Evolutionary conservation across 2,113 vertebrate genomes (phyloP).

Genomic region (Podarcis raffonei): DNA sequence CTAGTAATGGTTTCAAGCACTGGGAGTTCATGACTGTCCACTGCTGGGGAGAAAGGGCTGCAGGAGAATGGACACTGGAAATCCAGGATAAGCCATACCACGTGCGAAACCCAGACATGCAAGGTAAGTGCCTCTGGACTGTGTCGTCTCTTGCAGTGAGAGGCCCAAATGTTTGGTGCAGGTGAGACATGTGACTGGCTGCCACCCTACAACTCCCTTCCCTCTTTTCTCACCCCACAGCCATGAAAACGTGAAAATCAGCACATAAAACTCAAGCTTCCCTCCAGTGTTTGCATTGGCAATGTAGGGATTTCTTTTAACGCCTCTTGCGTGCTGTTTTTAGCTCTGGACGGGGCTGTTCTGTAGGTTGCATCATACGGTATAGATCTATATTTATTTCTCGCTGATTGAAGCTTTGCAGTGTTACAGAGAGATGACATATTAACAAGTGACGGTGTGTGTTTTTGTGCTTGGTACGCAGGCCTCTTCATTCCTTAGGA

Average conservation of each 20-base stretch:
- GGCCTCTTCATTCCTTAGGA: neutral
- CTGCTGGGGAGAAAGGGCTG: constrained; percentile 90
- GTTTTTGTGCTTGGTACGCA: neutral
- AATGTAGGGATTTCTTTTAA: neutral
- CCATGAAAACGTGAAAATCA: neutral
- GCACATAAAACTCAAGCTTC: neutral
- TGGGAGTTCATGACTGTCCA: constrained; percentile 97
- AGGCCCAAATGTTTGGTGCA: no score
- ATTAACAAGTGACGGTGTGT: neutral
- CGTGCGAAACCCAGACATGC: constrained; percentile 82
- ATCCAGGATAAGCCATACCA: constrained; percentile 85
- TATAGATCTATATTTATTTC: neutral
- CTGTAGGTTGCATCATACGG: neutral
- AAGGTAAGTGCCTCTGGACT: constrained; percentile 76
- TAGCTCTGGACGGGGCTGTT: neutral
- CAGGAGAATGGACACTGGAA: constrained; percentile 90
- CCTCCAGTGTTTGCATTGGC: neutral
- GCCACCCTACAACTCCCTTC: neutral
- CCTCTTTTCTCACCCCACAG: neutral
- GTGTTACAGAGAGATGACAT: neutral
- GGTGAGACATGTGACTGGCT: neutral
- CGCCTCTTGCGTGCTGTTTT: neutral
- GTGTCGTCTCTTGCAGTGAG: no score
- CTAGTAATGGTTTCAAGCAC: constrained; percentile 89
- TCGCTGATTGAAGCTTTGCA: neutral